phyloP scores from a whole-genome alignment of 2,113 vertebrate genomes.

The Oxyruncus cristatus region DNA sequence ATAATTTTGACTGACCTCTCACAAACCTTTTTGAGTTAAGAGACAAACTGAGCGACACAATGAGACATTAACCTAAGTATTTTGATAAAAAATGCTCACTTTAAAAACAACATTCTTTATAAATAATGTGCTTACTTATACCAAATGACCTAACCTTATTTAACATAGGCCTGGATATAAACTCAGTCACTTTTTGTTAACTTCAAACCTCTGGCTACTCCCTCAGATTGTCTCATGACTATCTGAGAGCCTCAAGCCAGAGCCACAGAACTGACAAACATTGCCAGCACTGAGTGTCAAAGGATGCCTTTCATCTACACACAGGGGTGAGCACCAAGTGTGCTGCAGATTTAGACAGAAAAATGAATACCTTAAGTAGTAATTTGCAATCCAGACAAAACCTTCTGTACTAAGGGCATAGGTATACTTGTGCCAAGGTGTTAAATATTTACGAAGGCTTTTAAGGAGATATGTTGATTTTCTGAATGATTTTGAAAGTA shows the following conservation, averaged over 20 bases:
- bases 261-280: not conserved
- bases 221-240: slow-evolving; percentile 39
- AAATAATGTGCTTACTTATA: slow-evolving; percentile 1
- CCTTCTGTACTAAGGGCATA: not conserved
- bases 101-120: not conserved
- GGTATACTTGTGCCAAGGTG: not conserved
- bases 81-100: not conserved
- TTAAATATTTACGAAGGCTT: not conserved
- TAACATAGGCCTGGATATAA: slow-evolving; percentile 35
- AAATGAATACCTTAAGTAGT: not conserved
- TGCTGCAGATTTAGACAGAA: not conserved
- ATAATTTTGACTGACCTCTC: not conserved
- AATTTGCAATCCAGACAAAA: not conserved
- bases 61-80: not conserved
- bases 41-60: not conserved
- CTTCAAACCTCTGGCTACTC: slow-evolving; percentile 43
- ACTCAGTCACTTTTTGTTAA: slow-evolving; percentile 42
- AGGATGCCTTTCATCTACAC: not conserved
- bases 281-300: not conserved
- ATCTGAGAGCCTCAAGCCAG: slow-evolving; percentile 26
- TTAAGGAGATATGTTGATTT: not conserved
- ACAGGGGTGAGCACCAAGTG: not conserved
- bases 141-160: slow-evolving; percentile 38
- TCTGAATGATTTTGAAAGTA: not conserved
- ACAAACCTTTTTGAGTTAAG: not conserved